phyloP scores from a whole-genome alignment of 2,888 invertebrate species.

The Ennomos quercinarius region DNA sequence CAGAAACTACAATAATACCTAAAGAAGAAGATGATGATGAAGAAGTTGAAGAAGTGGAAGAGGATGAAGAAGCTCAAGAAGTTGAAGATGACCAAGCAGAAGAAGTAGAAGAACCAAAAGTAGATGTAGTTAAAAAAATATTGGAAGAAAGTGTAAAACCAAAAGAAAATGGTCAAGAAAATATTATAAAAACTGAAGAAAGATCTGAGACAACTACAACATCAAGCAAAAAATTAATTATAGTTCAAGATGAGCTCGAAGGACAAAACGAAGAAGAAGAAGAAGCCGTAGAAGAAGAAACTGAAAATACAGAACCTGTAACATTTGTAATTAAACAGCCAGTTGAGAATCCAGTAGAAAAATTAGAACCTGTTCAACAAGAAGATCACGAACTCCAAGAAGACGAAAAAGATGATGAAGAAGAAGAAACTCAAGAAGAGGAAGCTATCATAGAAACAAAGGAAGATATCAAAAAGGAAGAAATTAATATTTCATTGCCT shows the following conservation, averaged over 20 bases:
- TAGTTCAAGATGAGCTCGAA: slow-evolving; percentile 59
- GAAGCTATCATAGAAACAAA: slow-evolving; percentile 22
- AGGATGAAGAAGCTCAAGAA: slow-evolving; percentile 55
- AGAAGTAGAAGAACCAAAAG: slow-evolving; percentile 43
- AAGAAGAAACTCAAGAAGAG: slow-evolving; percentile 16
- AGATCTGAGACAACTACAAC: slow-evolving; percentile 64
- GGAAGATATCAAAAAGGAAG: slow-evolving; percentile 15
- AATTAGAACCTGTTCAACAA: slow-evolving; percentile 32
- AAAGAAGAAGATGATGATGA: slow-evolving; percentile 68
- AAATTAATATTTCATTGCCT: slow-evolving; percentile 23
- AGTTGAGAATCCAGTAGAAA: slow-evolving; percentile 31
- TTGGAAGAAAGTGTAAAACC: slow-evolving; percentile 23
- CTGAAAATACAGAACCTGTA: slow-evolving; percentile 49
- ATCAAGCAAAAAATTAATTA: slow-evolving; percentile 66
- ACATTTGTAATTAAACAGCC: slow-evolving; percentile 49
- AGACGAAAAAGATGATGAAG: slow-evolving; percentile 28
- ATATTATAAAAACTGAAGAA: slow-evolving; percentile 67
- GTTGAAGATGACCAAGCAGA: slow-evolving; percentile 43
- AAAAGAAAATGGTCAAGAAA: slow-evolving; percentile 53
- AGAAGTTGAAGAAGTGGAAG: slow-evolving; percentile 61
- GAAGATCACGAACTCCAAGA: slow-evolving; percentile 28
- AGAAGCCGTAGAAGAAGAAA: slow-evolving; percentile 50
- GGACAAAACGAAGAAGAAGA: slow-evolving; percentile 57
- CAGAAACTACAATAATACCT: slow-evolving; percentile 72
- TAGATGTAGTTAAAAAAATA: slow-evolving; percentile 39